Percentiles rank a stretch among this genome's conserved stretches.
Evolutionary conservation across 2,797 vertebrate genomes (phyloP).

Genomic region (Lepilemur ruficaudatus): DNA sequence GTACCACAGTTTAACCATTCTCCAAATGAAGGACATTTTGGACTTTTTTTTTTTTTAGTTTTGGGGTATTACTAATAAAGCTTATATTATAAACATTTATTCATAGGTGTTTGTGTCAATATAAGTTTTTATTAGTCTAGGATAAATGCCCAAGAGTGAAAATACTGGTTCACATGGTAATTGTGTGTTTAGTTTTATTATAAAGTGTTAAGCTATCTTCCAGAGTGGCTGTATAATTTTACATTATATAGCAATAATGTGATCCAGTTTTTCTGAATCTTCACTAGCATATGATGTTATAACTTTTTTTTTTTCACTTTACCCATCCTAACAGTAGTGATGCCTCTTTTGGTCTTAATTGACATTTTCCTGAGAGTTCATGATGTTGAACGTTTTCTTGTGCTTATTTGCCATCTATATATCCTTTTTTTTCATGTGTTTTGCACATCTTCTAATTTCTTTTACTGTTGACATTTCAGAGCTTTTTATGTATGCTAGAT

Average conservation of each 20-base stretch:
- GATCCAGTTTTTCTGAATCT: not conserved
- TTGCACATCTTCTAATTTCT: not conserved
- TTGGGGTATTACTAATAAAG: not conserved
- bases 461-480: not conserved
- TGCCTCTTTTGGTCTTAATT: not conserved
- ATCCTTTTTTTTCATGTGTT: not conserved
- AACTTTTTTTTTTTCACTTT: not conserved
- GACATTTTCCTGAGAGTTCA: not conserved
- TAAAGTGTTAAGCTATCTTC: not conserved
- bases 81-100: not conserved
- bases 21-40: not conserved
- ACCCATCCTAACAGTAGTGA: not conserved
- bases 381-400: not conserved
- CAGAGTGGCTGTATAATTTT: not conserved
- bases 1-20: not conserved
- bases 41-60: not conserved
- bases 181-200: not conserved
- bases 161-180: not conserved
- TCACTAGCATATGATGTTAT: not conserved
- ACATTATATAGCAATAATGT: not conserved
- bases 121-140: not conserved
- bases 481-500: not conserved
- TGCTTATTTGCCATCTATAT: not conserved
- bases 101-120: not conserved
- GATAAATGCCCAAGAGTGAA: not conserved